Conservation (phyloP, 1,140 invertebrate genomes). For the Prorops nasuta region DNA sequence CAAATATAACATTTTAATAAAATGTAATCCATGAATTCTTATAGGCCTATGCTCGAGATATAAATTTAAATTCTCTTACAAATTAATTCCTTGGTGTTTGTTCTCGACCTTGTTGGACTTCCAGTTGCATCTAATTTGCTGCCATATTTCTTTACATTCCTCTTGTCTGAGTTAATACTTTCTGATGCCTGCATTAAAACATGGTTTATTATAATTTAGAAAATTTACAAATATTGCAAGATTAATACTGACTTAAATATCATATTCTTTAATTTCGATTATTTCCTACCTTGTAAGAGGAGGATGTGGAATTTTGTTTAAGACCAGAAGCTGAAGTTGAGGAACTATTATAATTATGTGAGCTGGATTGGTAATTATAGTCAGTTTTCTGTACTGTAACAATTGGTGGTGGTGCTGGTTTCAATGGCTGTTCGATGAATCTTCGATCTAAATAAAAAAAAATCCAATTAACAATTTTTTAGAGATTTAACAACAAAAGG, state of each 20-base stretch:
- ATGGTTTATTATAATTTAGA: not conserved
- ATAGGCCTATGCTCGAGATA: not conserved
- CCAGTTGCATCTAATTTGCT: slow-evolving; percentile 69
- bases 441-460: slow-evolving; percentile 63
- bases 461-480: slow-evolving; percentile 10
- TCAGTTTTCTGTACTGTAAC: slow-evolving; percentile 51
- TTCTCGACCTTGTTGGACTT: slow-evolving; percentile 78
- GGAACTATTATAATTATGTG: slow-evolving; percentile 25
- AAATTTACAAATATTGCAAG: not conserved
- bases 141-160: slow-evolving; percentile 74
- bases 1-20: too few species aligned
- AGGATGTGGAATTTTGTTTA: slow-evolving; percentile 28
- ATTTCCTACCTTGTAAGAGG: slow-evolving; percentile 24
- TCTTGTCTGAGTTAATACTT: slow-evolving; percentile 45
- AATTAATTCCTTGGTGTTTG: slow-evolving; percentile 85
- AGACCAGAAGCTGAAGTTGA: slow-evolving; percentile 17
- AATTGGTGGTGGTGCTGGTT: slow-evolving; percentile 72
- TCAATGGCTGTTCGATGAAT: slow-evolving; percentile 78
- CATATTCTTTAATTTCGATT: not conserved
- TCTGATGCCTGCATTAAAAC: not conserved
- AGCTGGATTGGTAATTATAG: slow-evolving; percentile 20
- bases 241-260: not conserved
- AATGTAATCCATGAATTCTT: too few species aligned
- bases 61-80: slow-evolving; percentile 65
- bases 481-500: slow-evolving; percentile 10